Evolutionary conservation across 2,888 invertebrate genomes (phyloP), one percentile per base, ranked within the genome.

Genomic region (Calliopum simillimum): DNA sequence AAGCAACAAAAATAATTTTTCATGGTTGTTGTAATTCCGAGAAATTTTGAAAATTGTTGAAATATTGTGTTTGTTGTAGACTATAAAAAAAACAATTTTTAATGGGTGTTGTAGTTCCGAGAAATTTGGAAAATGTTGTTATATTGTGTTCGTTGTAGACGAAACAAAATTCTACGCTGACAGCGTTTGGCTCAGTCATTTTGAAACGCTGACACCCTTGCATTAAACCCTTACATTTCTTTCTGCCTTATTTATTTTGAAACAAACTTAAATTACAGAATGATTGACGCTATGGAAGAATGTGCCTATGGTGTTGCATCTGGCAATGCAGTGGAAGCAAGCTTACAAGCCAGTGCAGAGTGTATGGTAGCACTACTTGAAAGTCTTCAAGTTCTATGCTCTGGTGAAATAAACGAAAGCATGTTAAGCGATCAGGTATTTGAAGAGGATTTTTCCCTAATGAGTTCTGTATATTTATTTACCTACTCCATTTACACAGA

Each of bases 251-350:
- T 66, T 25, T 67, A 43, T 56, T 19, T 43, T 47, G 16, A 4
- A 19, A 5, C 13, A 14, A n/a, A 33, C 8, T 33, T 33, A 33
- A 6, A 49, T 69, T 74, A 19, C 79, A 94, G 97, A 79, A 92
- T 96, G 77, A 94, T 97, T 90, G 97, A 97, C 81, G 95, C 96
- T 0, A 93, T 97, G 83, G 95, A 96, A 86, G 97, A 97, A 86
- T 95, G 95, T 71, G 93, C 95, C n/a, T 91, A 92, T 76, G 84
- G 85, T 0, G 81, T 81, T 2, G 82, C 80, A 16, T 93, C 93
- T 74, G 92, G 90, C 63, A 93, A 93, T 77, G 89, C 91, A 74
- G 93, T 94, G 75, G 91, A 93, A 16, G 89, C 91, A 72, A 91
- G 93, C 5, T 87, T 95, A n/a, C 89, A 92, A 62, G 92, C 93